Conservation (phyloP, 2,888 invertebrate genomes). For the Agrochola litura region DNA sequence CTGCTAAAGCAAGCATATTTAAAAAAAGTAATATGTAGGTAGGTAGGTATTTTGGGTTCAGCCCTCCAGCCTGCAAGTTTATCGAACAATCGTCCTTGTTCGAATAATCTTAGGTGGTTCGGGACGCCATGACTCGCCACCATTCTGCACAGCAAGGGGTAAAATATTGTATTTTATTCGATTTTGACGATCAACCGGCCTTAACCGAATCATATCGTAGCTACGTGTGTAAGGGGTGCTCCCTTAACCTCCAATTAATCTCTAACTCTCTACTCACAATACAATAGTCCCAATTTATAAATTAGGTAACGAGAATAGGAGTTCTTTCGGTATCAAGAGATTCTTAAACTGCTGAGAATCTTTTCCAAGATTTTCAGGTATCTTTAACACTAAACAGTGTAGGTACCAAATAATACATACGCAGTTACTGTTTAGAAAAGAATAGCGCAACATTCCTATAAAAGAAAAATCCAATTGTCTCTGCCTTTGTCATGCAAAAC, state of each 20-base stretch:
- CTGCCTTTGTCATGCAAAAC: constrained; percentile 25
- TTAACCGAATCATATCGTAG: neutral
- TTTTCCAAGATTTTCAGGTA: neutral
- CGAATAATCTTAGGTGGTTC: neutral
- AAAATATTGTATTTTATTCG: neutral
- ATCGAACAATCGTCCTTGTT: too few relatives aligned
- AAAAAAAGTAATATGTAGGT: too few relatives aligned
- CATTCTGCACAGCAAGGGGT: neutral
- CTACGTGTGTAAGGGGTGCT: neutral
- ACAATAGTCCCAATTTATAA: neutral
- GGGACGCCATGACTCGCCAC: neutral
- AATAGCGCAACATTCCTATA: constrained; percentile 12
- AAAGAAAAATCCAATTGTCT: constrained; percentile 19
- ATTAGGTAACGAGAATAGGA: neutral
- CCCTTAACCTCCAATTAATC: neutral
- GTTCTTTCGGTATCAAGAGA: neutral
- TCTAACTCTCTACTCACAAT: neutral
- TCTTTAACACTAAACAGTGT: neutral
- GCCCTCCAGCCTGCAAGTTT: neutral
- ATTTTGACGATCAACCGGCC: neutral
- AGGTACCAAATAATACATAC: neutral
- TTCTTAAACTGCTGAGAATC: neutral
- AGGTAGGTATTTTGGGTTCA: neutral
- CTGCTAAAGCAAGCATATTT: too few relatives aligned
- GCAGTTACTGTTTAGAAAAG: constrained; percentile 8